Percentiles rank a stretch among this genome's conserved stretches.
Conservation (phyloP, 2,797 vertebrate species). For the Rhodeus uyekii region DNA sequence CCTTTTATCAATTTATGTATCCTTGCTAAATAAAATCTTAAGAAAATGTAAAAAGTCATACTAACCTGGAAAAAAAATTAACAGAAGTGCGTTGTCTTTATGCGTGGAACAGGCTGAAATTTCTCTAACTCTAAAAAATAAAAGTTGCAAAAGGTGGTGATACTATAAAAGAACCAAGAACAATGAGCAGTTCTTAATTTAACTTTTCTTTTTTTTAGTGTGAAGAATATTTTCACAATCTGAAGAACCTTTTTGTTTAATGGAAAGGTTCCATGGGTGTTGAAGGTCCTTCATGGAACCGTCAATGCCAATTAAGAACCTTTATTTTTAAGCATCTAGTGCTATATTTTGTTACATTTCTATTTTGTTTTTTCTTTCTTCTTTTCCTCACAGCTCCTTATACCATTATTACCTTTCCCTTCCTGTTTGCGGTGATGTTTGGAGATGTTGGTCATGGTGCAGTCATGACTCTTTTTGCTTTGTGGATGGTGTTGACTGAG, state of each 20-base stretch:
- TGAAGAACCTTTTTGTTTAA: not conserved
- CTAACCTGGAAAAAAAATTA: too few relatives aligned
- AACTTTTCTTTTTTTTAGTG: not conserved
- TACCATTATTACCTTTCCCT: slow-evolving; percentile 95
- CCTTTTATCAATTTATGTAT: not conserved
- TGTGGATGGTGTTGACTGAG: slow-evolving; percentile 89
- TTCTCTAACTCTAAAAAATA: not conserved
- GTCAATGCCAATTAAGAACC: not conserved
- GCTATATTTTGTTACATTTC: not conserved
- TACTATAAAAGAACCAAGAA: not conserved
- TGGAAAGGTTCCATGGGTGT: not conserved
- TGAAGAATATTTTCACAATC: not conserved
- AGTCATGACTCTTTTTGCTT: slow-evolving; percentile 87
- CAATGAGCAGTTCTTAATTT: too few relatives aligned
- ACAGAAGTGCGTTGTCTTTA: not conserved
- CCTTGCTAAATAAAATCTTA: too few relatives aligned
- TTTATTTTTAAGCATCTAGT: not conserved
- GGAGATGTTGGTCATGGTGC: slow-evolving; percentile 93
- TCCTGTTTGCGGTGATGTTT: slow-evolving; percentile 97
- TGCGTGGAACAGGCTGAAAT: not conserved
- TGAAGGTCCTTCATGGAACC: not conserved
- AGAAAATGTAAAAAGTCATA: too few relatives aligned
- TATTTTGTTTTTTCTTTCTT: not conserved
- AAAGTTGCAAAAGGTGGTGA: not conserved
- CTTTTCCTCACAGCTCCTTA: slow-evolving; percentile 81